Base-by-base conservation (phyloP, 2,113 vertebrate species). In the Helogale parvula region DNA sequence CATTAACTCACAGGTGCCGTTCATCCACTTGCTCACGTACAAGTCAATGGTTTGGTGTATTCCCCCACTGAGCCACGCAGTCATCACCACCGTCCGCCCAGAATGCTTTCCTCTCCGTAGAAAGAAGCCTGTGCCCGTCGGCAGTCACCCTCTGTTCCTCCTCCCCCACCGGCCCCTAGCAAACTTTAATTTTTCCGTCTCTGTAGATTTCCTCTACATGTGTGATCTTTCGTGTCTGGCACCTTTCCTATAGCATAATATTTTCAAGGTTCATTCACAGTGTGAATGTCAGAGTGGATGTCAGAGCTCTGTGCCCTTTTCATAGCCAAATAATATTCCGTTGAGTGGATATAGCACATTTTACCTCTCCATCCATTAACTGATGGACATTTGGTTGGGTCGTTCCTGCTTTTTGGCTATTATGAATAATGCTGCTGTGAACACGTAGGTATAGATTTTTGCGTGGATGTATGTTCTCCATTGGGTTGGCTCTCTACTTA, bases 1-100 rank as follows among this genome's bases (percentile, higher is more conserved):
- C 21, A 0, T 25, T 29, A 25, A 41, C 38, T 68, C 54, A 15
- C 57, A 3, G 0, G 0, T 9, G 17, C 21, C 84, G 12, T 11
- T 63, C 50, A 5, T 29, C 38, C 38, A 4, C 35, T 27, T 35
- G 2, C 50, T 31, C 57, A 63, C 9, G 19, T 12, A 4, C 2
- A 4, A 8, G 16, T 63, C 6, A 2, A 5, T 8, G 33, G 19
- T 19, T 76, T 38, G 10, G 45, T 23, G 1, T 47, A 1, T 15
- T 71, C 57, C 10, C 57, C 1, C 57, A 10, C 57, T 2, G n/a
- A 13, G 27, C 4, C 11, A 29, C 7, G 65, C 45, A 27, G 0
- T 45, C 71, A 5, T 29, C 74, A 31, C 50, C 47, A 3, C 47
- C n/a, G 7, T 17, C 74, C 10, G 14, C 19, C 57, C 50, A 25